Percentiles rank a stretch among this genome's conserved stretches.
Conservation (phyloP, 2,888 invertebrate genomes). For the Exocentrus adspersus region DNA sequence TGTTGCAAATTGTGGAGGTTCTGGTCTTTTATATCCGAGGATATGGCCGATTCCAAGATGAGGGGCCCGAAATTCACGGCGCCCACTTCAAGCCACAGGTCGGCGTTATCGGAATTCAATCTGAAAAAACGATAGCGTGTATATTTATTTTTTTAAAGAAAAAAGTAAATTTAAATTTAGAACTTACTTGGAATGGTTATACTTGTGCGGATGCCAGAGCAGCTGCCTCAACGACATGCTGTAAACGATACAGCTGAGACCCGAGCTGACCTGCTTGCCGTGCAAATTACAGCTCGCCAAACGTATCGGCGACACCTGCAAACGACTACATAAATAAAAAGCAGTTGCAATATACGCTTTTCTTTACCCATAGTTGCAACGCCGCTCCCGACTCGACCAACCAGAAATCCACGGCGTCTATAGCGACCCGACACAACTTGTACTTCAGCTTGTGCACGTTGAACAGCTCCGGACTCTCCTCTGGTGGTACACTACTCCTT, state of each 20-base stretch:
- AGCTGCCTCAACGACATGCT: conserved; percentile 60
- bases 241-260: conserved; percentile 83
- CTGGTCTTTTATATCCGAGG: conserved; percentile 75
- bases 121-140: conserved; percentile 19
- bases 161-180: too few relatives aligned
- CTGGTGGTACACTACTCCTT: conserved; percentile 36
- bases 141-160: too few relatives aligned
- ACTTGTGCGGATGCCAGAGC: conserved; percentile 62
- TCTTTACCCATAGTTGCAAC: conserved; percentile 80
- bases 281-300: conserved; percentile 95
- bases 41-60: conserved; percentile 88
- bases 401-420: conserved; percentile 91
- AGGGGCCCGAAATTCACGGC: conserved; percentile 90
- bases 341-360: conserved; percentile 9
- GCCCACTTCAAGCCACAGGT: conserved; percentile 93
- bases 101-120: conserved; percentile 62
- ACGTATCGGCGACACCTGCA: conserved; percentile 83
- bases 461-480: conserved; percentile 46
- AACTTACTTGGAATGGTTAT: conserved; percentile 59
- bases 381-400: conserved; percentile 90
- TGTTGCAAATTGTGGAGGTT: conserved; percentile 83
- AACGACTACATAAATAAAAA: conserved; percentile 30
- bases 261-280: conserved; percentile 88
- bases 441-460: conserved; percentile 77
- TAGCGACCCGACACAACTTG: conserved; percentile 87